phyloP scores from a whole-genome alignment of 2,113 vertebrate species.

The Capra hircus region DNA sequence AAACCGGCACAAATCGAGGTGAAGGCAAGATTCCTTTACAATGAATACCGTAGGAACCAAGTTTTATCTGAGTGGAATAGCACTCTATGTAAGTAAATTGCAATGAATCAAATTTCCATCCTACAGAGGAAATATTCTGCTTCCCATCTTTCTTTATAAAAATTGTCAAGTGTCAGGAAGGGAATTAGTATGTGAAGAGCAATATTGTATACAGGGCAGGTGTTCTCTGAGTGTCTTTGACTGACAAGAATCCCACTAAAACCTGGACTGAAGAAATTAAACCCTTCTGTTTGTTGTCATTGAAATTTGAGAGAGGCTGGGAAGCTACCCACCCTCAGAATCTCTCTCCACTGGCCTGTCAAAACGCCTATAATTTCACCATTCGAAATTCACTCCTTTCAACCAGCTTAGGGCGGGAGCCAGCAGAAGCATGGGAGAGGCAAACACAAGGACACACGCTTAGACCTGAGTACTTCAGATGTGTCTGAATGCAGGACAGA shows the following conservation, averaged over 20 bases:
- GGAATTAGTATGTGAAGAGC: conserved; percentile 54
- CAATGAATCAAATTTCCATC: conserved; percentile 26
- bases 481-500: background rate
- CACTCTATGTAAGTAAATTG: conserved; percentile 41
- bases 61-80: conserved; percentile 10
- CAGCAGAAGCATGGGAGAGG: background rate
- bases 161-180: conserved; percentile 53
- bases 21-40: background rate
- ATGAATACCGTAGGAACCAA: background rate
- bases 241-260: conserved; percentile 56
- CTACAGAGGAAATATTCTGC: conserved; percentile 32
- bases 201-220: conserved; percentile 40
- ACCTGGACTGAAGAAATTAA: conserved; percentile 59
- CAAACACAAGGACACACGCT: background rate
- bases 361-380: conserved; percentile 57
- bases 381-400: conserved; percentile 41
- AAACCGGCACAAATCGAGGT: background rate
- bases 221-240: conserved; percentile 51
- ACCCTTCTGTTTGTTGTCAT: conserved; percentile 59
- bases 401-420: background rate
- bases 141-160: conserved; percentile 54
- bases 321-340: background rate
- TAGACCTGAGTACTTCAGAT: background rate
- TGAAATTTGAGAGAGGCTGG: conserved; percentile 46
- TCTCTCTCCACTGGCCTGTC: conserved; percentile 41